A percentile compares a stretch with the other conserved stretches of the same genome.
These are phyloP conservation scores for Drosophila murphyi DNA, from an alignment of 1,140 invertebrate genomes.

Conservation along the genomic window DNA sequence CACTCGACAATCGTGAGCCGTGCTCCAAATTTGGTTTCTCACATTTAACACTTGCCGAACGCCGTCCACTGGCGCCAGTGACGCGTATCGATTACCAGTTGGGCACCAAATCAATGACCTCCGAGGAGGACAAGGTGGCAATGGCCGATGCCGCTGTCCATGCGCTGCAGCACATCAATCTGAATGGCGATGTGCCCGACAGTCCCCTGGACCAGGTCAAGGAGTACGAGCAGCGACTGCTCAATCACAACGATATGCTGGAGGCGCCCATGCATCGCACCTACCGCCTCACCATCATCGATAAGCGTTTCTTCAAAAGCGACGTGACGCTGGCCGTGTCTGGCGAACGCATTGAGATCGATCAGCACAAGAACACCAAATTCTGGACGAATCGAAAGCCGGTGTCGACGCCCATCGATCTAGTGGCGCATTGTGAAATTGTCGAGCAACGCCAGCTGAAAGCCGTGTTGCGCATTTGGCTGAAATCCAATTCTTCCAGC, in stretches of 20 bases:
- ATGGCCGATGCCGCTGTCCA: conserved; percentile 61
- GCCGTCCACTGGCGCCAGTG: conserved; percentile 70
- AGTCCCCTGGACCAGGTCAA: conserved; percentile 63
- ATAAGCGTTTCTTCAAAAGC: conserved; percentile 91
- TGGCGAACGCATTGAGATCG: conserved; percentile 95
- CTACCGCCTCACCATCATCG: conserved; percentile 91
- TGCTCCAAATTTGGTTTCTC: conserved; percentile 97
- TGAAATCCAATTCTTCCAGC: conserved; percentile 73
- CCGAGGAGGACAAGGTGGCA: conserved; percentile 71
- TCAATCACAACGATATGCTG: conserved; percentile 89
- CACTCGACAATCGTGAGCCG: conserved; percentile 93
- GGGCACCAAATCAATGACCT: conserved; percentile 80
- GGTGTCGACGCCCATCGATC: conserved; percentile 90
- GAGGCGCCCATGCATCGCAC: conserved; percentile 94
- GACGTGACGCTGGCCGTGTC: conserved; percentile 95
- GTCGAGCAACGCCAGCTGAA: conserved; percentile 87
- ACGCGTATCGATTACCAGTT: conserved; percentile 85
- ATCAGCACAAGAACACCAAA: conserved; percentile 89
- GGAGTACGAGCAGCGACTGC: conserved; percentile 86
- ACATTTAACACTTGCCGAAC: conserved; percentile 93
- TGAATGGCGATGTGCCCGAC: conserved; percentile 60
- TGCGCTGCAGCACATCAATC: conserved; percentile 58
- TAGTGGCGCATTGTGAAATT: conserved; percentile 93
- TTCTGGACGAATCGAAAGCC: conserved; percentile 88
- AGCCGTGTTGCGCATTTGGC: conserved; percentile 85